Percentiles rank a stretch among this genome's conserved stretches.
Evolutionary conservation across 2,797 vertebrate species (phyloP).

Genomic region (Acanthis flammea): DNA sequence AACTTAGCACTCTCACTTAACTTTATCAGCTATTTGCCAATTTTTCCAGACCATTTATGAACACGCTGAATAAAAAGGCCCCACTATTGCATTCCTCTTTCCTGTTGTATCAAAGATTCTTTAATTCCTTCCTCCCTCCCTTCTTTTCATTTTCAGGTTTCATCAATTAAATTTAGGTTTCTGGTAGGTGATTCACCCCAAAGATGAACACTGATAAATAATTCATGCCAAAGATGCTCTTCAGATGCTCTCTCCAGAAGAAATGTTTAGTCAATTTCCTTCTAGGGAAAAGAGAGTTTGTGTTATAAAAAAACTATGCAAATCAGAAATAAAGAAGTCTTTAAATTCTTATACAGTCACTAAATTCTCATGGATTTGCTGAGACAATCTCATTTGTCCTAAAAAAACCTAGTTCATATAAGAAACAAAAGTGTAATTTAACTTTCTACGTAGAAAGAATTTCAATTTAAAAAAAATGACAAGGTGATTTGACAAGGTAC

Average conservation of each 20-base stretch:
- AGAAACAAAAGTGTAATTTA: background rate
- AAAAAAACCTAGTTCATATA: background rate
- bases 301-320: background rate
- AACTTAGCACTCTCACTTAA: background rate
- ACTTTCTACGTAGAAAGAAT: background rate
- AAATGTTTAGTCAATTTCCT: background rate
- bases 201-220: constrained; percentile 8
- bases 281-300: background rate
- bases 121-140: background rate
- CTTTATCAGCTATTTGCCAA: background rate
- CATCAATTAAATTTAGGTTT: background rate
- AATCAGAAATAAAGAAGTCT: background rate
- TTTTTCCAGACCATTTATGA: background rate
- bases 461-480: background rate
- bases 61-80: background rate
- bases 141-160: background rate
- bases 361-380: background rate
- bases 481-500: background rate
- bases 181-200: background rate
- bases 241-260: background rate
- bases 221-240: constrained; percentile 5
- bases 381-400: background rate
- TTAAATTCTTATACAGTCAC: background rate
- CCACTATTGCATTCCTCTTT: background rate
- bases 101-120: background rate